Evolutionary conservation across 37 sponge, comb jelly and placozoan genomes (phyloP).

Genomic region (Spongilla lacustris): DNA sequence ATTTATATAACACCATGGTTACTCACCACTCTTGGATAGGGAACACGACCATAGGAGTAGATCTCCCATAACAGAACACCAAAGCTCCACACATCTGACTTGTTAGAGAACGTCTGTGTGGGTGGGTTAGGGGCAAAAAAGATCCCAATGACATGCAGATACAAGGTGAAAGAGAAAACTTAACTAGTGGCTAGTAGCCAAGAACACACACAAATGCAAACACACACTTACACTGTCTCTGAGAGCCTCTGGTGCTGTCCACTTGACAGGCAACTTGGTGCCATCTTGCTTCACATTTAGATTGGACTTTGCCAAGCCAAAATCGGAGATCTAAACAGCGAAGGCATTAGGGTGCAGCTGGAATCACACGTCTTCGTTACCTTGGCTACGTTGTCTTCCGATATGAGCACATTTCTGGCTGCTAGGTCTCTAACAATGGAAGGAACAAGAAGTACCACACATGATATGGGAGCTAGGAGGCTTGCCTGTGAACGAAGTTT

Average conservation of each 20-base stretch:
- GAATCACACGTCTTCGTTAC: not conserved
- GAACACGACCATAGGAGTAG: constrained; percentile 94
- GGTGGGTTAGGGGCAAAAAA: not conserved
- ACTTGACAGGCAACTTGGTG: constrained; percentile 82
- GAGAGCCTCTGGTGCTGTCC: constrained; percentile 92
- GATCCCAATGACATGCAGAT: not conserved
- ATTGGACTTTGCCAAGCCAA: constrained; percentile 77
- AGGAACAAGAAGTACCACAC: not conserved
- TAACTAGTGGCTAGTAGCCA: too few relatives aligned
- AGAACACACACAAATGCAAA: not conserved
- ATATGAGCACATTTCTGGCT: constrained; percentile 88
- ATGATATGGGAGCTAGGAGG: not conserved
- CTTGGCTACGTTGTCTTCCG: constrained; percentile 82
- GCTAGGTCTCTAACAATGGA: constrained; percentile 77
- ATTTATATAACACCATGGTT: too few relatives aligned
- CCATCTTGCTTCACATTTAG: constrained; percentile 38
- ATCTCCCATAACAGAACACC: constrained; percentile 95
- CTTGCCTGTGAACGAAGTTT: constrained; percentile 84
- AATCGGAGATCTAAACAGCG: constrained; percentile 58
- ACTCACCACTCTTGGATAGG: constrained; percentile 95
- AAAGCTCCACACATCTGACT: constrained; percentile 97
- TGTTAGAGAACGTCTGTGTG: constrained; percentile 86
- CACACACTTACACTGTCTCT: constrained; percentile 46
- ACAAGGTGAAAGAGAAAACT: not conserved
- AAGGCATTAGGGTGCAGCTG: not conserved